These are phyloP conservation scores for Heliconius congener DNA, from an alignment of 1,140 invertebrate species.

Conservation along the genomic window DNA sequence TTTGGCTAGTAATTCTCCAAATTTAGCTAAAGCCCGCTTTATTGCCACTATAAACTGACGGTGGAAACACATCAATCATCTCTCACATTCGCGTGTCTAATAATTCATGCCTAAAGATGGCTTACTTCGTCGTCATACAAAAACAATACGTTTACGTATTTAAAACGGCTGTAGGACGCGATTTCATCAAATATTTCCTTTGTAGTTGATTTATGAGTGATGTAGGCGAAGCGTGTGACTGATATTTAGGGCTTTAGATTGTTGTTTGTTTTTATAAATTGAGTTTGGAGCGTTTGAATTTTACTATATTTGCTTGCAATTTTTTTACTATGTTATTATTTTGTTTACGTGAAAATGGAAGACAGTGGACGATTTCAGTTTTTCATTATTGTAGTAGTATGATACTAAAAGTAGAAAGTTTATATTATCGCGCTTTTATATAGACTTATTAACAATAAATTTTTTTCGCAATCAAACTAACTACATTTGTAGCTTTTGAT, in stretches of 20 bases:
- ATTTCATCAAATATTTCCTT: slow-evolving; percentile 40
- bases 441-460: no score
- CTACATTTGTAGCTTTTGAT: no score
- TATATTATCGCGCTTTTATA: no score
- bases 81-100: slow-evolving; percentile 37
- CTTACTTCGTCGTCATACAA: slow-evolving; percentile 35
- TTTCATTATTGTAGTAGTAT: neutral
- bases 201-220: slow-evolving; percentile 39
- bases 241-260: slow-evolving; percentile 6
- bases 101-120: slow-evolving; percentile 39
- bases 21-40: slow-evolving; percentile 34
- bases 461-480: no score
- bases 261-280: neutral
- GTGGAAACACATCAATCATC: slow-evolving; percentile 41
- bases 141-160: slow-evolving; percentile 41
- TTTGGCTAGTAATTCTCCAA: slow-evolving; percentile 30
- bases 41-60: slow-evolving; percentile 41
- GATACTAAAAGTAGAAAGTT: no score
- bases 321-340: neutral
- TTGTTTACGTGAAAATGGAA: neutral
- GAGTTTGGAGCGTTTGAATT: neutral
- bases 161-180: slow-evolving; percentile 21
- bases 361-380: neutral
- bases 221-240: slow-evolving; percentile 13
- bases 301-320: neutral